Conservation (phyloP, 2,888 invertebrate species). For the Eutolmus rufibarbis region DNA sequence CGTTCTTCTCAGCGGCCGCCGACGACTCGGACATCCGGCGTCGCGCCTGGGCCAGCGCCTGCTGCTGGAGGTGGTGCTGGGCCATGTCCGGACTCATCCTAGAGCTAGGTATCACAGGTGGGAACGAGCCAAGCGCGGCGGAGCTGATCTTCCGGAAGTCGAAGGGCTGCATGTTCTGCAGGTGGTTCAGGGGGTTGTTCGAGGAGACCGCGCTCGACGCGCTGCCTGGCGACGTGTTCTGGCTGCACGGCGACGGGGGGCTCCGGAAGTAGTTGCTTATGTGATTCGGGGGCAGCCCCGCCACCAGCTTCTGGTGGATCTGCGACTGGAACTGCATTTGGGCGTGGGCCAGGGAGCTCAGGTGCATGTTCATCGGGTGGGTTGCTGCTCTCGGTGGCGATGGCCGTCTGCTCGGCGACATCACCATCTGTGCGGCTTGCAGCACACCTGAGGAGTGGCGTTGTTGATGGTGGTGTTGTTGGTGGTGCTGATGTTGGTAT, state of each 20-base stretch:
- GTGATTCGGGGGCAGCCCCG: constrained; percentile 54
- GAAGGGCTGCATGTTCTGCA: constrained; percentile 96
- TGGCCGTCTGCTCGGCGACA: constrained; percentile 74
- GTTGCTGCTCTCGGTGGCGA: constrained; percentile 67
- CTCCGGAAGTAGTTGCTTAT: constrained; percentile 58
- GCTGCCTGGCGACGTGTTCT: constrained; percentile 44
- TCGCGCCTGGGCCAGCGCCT: constrained; percentile 62
- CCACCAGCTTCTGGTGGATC: constrained; percentile 61
- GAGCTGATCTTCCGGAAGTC: constrained; percentile 81
- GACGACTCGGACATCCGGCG: constrained; percentile 66
- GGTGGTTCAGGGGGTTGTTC: constrained; percentile 81
- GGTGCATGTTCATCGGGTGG: constrained; percentile 64
- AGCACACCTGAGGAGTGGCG: constrained; percentile 53
- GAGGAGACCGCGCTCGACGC: constrained; percentile 52
- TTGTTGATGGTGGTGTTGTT: constrained; percentile 61
- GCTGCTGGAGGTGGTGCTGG: constrained; percentile 56
- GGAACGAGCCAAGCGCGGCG: constrained; percentile 64
- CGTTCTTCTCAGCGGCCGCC: constrained; percentile 55
- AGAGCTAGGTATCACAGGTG: constrained; percentile 54
- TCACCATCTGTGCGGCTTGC: constrained; percentile 66
- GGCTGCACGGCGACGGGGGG: constrained; percentile 55
- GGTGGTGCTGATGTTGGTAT: constrained; percentile 57
- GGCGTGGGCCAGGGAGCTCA: constrained; percentile 59
- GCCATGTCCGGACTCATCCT: constrained; percentile 59
- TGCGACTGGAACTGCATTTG: constrained; percentile 62